Evolutionary conservation across 2,797 vertebrate genomes (phyloP), one percentile per base, ranked within the genome.

Genomic region (Ptychobarbus kaznakovi): DNA sequence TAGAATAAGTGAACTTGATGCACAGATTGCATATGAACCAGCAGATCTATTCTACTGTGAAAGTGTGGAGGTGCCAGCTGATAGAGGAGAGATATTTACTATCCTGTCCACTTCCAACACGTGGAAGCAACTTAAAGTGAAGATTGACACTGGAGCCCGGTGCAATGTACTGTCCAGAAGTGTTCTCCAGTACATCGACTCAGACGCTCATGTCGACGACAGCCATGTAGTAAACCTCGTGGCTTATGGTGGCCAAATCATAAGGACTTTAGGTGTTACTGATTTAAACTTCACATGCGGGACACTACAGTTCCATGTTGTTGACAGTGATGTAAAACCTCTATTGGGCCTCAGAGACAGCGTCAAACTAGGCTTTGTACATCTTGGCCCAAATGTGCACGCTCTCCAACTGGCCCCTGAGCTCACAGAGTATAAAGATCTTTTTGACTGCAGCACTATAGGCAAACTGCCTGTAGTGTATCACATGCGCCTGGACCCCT

Each of bases 391-490:
- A 0, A 20, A 18, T 38, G 65, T 38, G 15, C 32, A 38, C 0
- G 0, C 25, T 65, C 25, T 28, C 61, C 61, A 63, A 35, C 35
- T 5, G 61, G 61, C 11, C 44, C 11, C 44, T 46, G 10, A 46
- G 44, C 11, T 46, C 44, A 44, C 42, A 44, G 42, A 68, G 20
- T n/a, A n/a, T n/a, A 79, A 63, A 58, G 61, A 84, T 18, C 18
- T 85, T 25, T 87, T 87, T 84, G 70, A 77, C 51, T 58, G 11
- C 35, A 80, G 49, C 42, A 65, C 8, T 3, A 20, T 75, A 7
- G 76, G 81, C 28, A 87, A 84, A 10, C 76, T 84, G 12, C 69
- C 76, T 13, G 82, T 84, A 3, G 4, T 58, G 5, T 76, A 83
- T 46, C 81, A 83, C 35, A 84, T 75, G 70, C 22, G 56, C 3